Conservation (phyloP, 2,113 vertebrate species). For the Microtus ochrogaster region DNA sequence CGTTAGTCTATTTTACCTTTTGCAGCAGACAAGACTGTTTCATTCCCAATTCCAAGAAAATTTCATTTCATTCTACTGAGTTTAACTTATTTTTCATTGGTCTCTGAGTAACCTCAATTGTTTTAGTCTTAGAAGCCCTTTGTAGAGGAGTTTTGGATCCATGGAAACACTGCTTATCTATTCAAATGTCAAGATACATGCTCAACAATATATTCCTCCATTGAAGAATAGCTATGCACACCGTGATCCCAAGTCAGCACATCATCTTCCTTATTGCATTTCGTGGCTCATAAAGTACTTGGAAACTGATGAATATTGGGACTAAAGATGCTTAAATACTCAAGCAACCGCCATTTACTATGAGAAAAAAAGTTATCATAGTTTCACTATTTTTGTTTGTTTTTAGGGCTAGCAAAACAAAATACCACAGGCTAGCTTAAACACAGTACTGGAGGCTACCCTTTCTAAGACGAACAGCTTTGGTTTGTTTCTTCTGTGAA, state of each 20-base stretch:
- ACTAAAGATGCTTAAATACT: background rate
- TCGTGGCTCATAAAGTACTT: background rate
- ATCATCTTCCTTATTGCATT: background rate
- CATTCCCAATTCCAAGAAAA: background rate
- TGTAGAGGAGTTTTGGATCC: background rate
- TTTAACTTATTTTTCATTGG: slow-evolving; percentile 38
- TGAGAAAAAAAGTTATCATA: background rate
- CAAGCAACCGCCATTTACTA: background rate
- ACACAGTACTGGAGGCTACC: background rate
- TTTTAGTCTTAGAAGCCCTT: slow-evolving; percentile 1
- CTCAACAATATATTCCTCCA: background rate
- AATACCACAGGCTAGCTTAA: background rate
- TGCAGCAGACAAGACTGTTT: background rate
- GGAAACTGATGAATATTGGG: background rate
- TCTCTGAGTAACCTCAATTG: slow-evolving; percentile 20
- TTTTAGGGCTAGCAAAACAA: background rate
- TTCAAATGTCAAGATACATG: background rate
- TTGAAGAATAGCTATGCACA: background rate
- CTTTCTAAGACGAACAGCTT: background rate
- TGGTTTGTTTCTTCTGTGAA: slow-evolving; percentile 47
- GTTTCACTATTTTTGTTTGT: background rate
- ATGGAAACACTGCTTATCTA: background rate
- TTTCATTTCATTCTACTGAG: background rate
- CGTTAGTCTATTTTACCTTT: background rate
- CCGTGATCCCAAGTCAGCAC: background rate